phyloP scores from a whole-genome alignment of 92 coral and sea anemone species.

The Paragorgia papillata region DNA sequence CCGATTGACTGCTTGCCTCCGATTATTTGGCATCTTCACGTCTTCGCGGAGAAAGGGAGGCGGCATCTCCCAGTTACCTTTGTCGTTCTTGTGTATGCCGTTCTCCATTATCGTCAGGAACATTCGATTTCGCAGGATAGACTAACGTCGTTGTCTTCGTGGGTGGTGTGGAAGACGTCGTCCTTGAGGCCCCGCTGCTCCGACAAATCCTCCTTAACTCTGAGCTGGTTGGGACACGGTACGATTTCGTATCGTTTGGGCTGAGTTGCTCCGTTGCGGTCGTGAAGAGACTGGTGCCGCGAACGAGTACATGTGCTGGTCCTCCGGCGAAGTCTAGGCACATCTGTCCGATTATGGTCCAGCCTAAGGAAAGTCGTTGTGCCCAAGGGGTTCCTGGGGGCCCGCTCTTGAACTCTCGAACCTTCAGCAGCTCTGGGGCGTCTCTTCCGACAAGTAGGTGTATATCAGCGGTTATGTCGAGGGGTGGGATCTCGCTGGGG shows the following conservation, averaged over 20 bases:
- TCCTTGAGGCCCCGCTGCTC: background rate
- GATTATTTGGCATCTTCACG: conserved; percentile 52
- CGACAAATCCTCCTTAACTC: conserved; percentile 38
- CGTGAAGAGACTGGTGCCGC: too few relatives aligned
- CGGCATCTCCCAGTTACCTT: conserved; percentile 4
- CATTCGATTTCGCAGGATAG: conserved; percentile 6
- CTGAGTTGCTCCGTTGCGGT: too few relatives aligned
- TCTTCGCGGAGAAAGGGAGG: too few relatives aligned
- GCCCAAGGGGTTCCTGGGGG: too few relatives aligned
- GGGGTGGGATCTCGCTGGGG: background rate
- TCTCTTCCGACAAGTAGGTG: conserved; percentile 9
- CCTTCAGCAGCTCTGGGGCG: conserved; percentile 36
- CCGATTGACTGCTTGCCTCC: conserved; percentile 37
- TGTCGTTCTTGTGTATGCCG: background rate
- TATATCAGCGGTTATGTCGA: background rate
- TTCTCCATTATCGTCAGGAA: background rate
- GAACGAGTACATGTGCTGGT: conserved; percentile 48
- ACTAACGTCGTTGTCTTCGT: conserved; percentile 1
- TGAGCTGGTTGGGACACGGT: conserved; percentile 52
- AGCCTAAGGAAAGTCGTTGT: too few relatives aligned
- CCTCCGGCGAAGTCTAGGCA: conserved; percentile 53
- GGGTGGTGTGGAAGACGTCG: conserved; percentile 1
- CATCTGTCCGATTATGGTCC: conserved; percentile 53
- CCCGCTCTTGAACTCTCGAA: too few relatives aligned
- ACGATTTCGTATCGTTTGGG: conserved; percentile 21